Evolutionary conservation across 2,797 vertebrate species (phyloP).

Genomic region (Peromyscus aztecus): DNA sequence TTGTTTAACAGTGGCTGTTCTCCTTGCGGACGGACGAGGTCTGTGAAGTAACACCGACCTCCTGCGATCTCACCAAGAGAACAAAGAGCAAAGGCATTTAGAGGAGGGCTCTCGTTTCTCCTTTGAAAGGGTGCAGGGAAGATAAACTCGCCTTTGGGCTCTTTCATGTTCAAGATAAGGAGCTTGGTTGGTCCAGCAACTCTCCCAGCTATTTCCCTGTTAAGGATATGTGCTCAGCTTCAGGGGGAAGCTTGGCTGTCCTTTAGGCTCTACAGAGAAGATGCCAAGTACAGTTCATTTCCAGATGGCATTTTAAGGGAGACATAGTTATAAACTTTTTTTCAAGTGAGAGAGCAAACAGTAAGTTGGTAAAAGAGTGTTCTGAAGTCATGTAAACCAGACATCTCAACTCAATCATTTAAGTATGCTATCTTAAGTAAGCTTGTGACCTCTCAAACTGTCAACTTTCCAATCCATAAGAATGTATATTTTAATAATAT

Average conservation of each 20-base stretch:
- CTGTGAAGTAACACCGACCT: neutral
- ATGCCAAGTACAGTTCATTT: constrained; percentile 21
- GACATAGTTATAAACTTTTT: neutral
- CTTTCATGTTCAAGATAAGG: constrained; percentile 50
- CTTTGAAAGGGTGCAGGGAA: constrained; percentile 45
- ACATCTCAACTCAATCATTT: neutral
- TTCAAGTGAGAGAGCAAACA: constrained; percentile 20
- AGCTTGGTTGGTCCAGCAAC: neutral
- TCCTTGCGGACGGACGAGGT: neutral
- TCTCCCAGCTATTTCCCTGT: neutral
- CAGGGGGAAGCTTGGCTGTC: constrained; percentile 5
- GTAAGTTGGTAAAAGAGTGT: neutral
- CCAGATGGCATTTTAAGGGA: neutral
- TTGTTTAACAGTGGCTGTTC: neutral
- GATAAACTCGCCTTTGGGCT: constrained; percentile 39
- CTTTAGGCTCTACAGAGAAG: constrained; percentile 29
- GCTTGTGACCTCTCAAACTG: neutral
- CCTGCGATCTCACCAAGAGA: constrained; percentile 33
- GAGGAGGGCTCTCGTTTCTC: constrained; percentile 32
- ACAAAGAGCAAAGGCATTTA: constrained; percentile 52
- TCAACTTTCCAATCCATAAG: neutral
- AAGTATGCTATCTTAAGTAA: neutral
- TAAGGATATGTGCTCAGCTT: neutral
- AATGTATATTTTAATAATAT: neutral
- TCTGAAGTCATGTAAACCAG: neutral